Evolutionary conservation across 2,797 vertebrate genomes (phyloP), one percentile per base, ranked within the genome.

Genomic region (Labeo calbasu): DNA sequence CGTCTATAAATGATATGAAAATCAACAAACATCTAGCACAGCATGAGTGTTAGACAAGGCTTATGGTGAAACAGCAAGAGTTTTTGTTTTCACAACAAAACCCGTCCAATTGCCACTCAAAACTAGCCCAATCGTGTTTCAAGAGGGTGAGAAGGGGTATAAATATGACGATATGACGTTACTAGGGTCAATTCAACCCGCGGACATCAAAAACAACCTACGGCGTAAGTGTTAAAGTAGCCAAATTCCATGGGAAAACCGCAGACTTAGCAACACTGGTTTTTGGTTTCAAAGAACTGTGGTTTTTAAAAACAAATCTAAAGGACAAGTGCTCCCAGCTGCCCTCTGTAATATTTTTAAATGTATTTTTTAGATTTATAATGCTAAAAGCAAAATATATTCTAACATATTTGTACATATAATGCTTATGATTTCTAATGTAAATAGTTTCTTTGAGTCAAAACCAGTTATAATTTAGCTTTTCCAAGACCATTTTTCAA

Each of bases 11-110:
- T 53, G 50, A 73, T 73, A 51, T 5, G 15, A 84, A 73, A 75
- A 82, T 68, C n/a, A 77, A 61, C 79, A 50, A 43, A 57, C 61
- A n/a, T 59, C 55, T 53, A 79, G 8, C 32, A 25, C 32, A 69
- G 50, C 17, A 53, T 32, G 50, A 73, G 25, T 19, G 28, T 53
- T 25, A 36, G 12, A 23, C 25, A 61, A 5, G 23, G 11, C 59
- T 61, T 25, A 14, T 25, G 23, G 59, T 53, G 50, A 32, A 51
- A 73, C 17, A 7, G 17, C 17, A 32, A 53, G 46, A 28, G 2
- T 11, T 51, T 32, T 53, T 12, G 70, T 15, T 17, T 51, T 69
- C 10, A 40, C 28, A 28, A 28, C 28, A 28, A 28, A 28, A 28
- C 28, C 28, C 28, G 28, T 28, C 28, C 28, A 28, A 28, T 2